These are phyloP conservation scores for Myotis daubentonii DNA, from an alignment of 2,797 vertebrate species.

Conservation along the genomic window DNA sequence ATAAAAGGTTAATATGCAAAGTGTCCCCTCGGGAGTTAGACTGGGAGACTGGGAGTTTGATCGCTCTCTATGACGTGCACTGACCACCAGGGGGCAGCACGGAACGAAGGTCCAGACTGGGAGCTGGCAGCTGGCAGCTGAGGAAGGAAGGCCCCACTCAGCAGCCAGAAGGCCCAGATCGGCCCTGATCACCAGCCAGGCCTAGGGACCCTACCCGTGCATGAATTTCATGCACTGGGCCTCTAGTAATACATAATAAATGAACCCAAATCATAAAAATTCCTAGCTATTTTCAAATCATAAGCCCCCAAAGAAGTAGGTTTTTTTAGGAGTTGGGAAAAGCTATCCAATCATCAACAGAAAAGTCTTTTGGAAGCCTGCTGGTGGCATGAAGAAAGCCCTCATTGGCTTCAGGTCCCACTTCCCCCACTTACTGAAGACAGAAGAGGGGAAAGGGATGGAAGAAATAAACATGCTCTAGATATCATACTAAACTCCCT, in stretches of 20 bases:
- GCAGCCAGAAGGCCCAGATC: no score
- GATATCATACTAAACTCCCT: background rate
- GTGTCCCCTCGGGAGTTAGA: no score
- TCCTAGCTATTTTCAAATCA: slow-evolving; percentile 32
- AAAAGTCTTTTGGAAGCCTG: background rate
- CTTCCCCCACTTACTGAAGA: background rate
- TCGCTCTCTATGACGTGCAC: accelerated
- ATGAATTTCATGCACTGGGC: no score
- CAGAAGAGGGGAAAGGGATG: background rate
- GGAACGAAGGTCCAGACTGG: no score
- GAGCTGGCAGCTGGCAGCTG: no score
- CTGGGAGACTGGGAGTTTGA: no score
- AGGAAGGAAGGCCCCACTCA: no score
- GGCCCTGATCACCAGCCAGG: no score
- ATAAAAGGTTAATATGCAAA: no score
- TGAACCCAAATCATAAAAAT: slow-evolving; percentile 8
- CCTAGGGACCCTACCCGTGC: no score
- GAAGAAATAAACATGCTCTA: background rate
- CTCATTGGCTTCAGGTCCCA: background rate
- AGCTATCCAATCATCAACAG: slow-evolving; percentile 2
- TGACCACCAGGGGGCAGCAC: no score
- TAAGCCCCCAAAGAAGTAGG: background rate
- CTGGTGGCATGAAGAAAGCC: background rate
- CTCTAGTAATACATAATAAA: background rate
- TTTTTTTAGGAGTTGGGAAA: background rate